Base-by-base conservation (phyloP, 2,113 vertebrate genomes). In the Opisthocomus hoazin region DNA sequence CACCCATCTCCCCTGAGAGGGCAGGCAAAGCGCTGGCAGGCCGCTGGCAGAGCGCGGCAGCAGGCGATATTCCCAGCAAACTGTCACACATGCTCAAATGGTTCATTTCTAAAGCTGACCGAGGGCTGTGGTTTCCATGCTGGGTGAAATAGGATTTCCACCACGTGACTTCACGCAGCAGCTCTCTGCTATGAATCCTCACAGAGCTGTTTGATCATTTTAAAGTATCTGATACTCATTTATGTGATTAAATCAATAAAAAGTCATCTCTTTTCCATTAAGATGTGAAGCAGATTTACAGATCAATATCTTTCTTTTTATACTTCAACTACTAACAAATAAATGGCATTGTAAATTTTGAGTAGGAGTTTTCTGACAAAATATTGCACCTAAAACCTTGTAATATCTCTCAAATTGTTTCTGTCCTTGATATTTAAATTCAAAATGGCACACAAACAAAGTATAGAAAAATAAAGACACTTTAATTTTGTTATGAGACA, bases 41-140 rank as follows among this genome's bases (percentile, higher is more conserved):
- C 46, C 2, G 9, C 91, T 91, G 92, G 90, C 29, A 5, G 2
- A 12, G 79, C 74, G 23, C 1, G 4, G 80, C 88, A 93, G 87
- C 76, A 84, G 89, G 84, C 43, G 92, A 91, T 91, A 91, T 82
- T 82, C 87, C 91, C 88, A 90, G 83, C 85, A 94, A 97, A 96
- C 56, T 46, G 80, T 74, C 87, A 92, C 91, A 95, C 76, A 50
- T 8, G 45, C 77, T 94, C 54, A 86, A 96, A 89, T 94, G 93
- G 68, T 93, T 92, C 68, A 94, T 92, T 91, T n/a, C 77, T 58
- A 83, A 89, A 66, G 90, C 92, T 82, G 64, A 69, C 21, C 90
- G 92, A 89, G 89, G 74, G 76, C 80, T 89, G 94, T 17, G 17
- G 83, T 57, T 94, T 84, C 84, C 43, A 1, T 45, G 68, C 70